Percentiles rank a stretch among this genome's conserved stretches.
phyloP scores from a whole-genome alignment of 1,140 invertebrate genomes.

The Galendromus occidentalis region DNA sequence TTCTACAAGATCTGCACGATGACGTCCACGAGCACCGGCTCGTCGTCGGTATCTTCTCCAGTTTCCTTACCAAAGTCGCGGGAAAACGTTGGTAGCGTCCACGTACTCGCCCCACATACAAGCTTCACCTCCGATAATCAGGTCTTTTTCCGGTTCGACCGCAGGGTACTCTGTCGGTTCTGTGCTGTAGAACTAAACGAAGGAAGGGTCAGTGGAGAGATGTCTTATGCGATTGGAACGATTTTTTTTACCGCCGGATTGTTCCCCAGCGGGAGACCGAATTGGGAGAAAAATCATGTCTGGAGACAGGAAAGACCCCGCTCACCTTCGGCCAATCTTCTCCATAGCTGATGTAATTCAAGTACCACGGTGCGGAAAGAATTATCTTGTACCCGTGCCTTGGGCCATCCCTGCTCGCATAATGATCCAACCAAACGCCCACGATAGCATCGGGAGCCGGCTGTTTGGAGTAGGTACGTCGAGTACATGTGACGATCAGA shows the following conservation, averaged over 20 bases:
- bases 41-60: too few relatives aligned
- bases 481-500: too few relatives aligned
- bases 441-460: constrained; percentile 43
- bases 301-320: too few relatives aligned
- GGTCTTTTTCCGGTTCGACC: constrained; percentile 20
- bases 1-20: too few relatives aligned
- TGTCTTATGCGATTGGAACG: too few relatives aligned
- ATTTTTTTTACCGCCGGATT: too few relatives aligned
- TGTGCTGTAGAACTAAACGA: not conserved
- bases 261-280: too few relatives aligned
- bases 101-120: constrained; percentile 28
- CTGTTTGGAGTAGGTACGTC: too few relatives aligned
- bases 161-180: constrained; percentile 17
- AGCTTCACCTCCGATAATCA: constrained; percentile 26
- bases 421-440: constrained; percentile 41
- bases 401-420: constrained; percentile 25
- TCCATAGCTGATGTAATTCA: constrained; percentile 30
- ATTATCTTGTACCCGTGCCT: constrained; percentile 22
- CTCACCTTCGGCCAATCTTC: constrained; percentile 27
- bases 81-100: constrained; percentile 26
- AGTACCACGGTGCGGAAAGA: constrained; percentile 27
- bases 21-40: too few relatives aligned
- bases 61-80: constrained; percentile 17
- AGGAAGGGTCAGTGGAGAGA: too few relatives aligned
- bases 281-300: too few relatives aligned